A percentile compares a stretch with the other conserved stretches of the same genome.
Evolutionary conservation across 2,797 vertebrate species (phyloP).

Genomic region (Brotula barbata): DNA sequence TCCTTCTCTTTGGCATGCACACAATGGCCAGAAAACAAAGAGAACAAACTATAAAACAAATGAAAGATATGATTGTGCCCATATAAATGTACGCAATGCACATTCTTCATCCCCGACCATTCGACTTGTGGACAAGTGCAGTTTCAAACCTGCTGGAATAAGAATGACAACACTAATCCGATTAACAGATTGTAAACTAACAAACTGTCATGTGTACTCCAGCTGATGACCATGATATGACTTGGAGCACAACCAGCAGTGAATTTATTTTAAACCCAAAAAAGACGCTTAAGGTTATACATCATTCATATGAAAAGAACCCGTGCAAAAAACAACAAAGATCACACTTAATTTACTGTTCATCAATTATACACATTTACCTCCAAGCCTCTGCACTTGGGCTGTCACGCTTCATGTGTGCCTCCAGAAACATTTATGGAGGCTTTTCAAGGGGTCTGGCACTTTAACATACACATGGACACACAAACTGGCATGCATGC

Average conservation of each 20-base stretch:
- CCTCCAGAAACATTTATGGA: constrained; percentile 47
- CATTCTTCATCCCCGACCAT: not conserved
- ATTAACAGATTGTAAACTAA: constrained; percentile 19
- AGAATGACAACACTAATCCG: constrained; percentile 2
- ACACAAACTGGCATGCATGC: not conserved
- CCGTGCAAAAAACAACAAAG: constrained; percentile 58
- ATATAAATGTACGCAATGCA: not conserved
- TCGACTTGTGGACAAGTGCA: not conserved
- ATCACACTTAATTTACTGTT: constrained; percentile 69
- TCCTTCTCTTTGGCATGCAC: constrained; percentile 27
- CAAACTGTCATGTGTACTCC: constrained; percentile 7
- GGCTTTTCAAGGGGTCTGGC: constrained; percentile 14
- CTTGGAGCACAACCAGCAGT: constrained; percentile 23
- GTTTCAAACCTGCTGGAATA: not conserved
- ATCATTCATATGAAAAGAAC: constrained; percentile 30
- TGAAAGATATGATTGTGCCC: constrained; percentile 12
- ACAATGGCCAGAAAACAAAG: not conserved
- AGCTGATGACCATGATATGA: constrained; percentile 6
- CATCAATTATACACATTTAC: constrained; percentile 70
- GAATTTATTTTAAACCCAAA: constrained; percentile 18
- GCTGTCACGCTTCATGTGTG: constrained; percentile 47
- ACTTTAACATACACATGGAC: constrained; percentile 5
- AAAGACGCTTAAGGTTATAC: constrained; percentile 31
- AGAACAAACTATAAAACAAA: not conserved
- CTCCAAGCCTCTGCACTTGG: constrained; percentile 49